Evolutionary conservation across 2,888 invertebrate genomes (phyloP).

Genomic region (Pachliopta kotzebuea): DNA sequence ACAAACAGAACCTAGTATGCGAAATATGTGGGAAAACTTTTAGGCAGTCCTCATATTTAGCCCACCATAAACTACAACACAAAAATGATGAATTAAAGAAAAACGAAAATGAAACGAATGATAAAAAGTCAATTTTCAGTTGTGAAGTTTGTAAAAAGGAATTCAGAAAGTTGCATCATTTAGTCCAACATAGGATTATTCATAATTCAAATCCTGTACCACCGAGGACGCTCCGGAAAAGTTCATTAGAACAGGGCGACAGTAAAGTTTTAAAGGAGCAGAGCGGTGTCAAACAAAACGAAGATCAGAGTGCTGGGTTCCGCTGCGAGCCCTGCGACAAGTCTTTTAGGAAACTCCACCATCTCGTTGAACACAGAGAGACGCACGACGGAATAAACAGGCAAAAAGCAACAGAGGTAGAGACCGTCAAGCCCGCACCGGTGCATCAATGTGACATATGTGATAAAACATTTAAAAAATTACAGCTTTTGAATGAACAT

Average conservation of each 20-base stretch:
- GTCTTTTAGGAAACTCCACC: constrained; percentile 74
- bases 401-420: constrained; percentile 46
- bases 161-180: constrained; percentile 71
- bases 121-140: constrained; percentile 52
- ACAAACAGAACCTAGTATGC: constrained; percentile 53
- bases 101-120: constrained; percentile 38
- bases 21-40: constrained; percentile 74
- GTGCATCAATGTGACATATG: constrained; percentile 66
- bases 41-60: constrained; percentile 70
- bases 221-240: constrained; percentile 52
- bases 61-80: constrained; percentile 66
- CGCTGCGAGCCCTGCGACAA: constrained; percentile 76
- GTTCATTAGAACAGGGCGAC: constrained; percentile 59
- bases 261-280: constrained; percentile 47
- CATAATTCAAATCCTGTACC: constrained; percentile 51
- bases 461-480: constrained; percentile 69
- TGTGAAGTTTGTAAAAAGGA: constrained; percentile 74
- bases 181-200: constrained; percentile 71
- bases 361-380: constrained; percentile 74
- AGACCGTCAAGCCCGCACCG: constrained; percentile 42
- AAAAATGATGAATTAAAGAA: constrained; percentile 55
- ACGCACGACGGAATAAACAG: constrained; percentile 71
- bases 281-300: constrained; percentile 44
- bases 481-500: constrained; percentile 70
- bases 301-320: constrained; percentile 67